Conservation (phyloP, 2,888 invertebrate species). For the Luperina nickerlii region DNA sequence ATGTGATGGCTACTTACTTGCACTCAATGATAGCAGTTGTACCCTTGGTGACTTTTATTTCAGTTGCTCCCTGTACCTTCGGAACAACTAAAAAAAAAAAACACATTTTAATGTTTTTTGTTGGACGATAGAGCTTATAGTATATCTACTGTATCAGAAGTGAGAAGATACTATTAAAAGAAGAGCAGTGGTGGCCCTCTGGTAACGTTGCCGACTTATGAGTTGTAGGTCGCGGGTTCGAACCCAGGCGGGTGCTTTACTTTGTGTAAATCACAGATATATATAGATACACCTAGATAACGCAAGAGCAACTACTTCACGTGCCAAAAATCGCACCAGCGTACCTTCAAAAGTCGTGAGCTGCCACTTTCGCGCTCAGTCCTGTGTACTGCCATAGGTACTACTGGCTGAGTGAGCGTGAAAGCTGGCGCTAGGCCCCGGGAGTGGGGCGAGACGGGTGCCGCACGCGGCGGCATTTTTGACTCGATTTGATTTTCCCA, state of each 20-base stretch:
- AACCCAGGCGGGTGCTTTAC: neutral
- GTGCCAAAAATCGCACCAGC: too few species aligned
- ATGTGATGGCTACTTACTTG: conserved; percentile 47
- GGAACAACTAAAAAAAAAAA: conserved; percentile 39
- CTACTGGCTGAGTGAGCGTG: too few species aligned
- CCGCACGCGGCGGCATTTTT: too few species aligned
- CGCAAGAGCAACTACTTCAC: too few species aligned
- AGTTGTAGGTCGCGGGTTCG: neutral
- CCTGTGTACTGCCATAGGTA: too few species aligned
- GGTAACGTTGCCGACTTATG: neutral
- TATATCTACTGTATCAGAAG: neutral
- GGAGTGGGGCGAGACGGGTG: too few species aligned
- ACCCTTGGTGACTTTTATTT: conserved; percentile 33
- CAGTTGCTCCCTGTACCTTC: conserved; percentile 1
- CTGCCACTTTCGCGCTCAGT: too few species aligned
- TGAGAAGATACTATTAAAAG: neutral
- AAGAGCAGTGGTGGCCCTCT: neutral
- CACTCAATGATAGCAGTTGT: conserved; percentile 34
- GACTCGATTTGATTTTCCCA: too few species aligned
- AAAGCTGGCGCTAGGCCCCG: too few species aligned
- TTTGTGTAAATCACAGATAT: neutral
- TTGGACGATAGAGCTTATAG: neutral
- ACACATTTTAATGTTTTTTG: neutral
- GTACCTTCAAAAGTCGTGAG: too few species aligned
- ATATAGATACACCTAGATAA: too few species aligned